Conservation (phyloP, 2,113 vertebrate genomes). For the Ursus arctos region DNA sequence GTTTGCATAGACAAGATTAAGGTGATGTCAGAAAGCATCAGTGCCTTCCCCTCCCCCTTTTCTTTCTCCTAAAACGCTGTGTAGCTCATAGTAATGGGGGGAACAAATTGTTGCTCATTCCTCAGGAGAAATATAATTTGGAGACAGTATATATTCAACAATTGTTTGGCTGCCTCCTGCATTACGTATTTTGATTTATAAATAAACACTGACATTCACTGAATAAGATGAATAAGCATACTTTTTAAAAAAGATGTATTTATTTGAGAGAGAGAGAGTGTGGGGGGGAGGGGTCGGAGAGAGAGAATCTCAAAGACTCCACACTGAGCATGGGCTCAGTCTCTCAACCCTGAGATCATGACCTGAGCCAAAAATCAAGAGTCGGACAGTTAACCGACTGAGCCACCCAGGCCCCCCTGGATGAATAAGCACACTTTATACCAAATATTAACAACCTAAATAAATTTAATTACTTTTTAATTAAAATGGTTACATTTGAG, state of each 20-base stretch:
- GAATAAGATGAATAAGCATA: neutral
- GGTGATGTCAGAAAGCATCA: neutral
- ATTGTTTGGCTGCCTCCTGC: neutral
- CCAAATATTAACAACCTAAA: slow-evolving; percentile 52
- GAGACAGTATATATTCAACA: slow-evolving; percentile 25
- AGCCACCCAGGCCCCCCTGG: neutral
- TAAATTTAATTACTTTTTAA: slow-evolving; percentile 60
- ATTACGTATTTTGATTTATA: slow-evolving; percentile 36
- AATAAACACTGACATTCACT: neutral
- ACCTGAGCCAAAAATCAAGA: neutral
- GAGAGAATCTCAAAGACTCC: neutral
- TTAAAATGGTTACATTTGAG: slow-evolving; percentile 37
- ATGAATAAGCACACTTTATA: neutral
- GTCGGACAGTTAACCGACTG: neutral
- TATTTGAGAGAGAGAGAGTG: neutral
- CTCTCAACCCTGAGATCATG: neutral
- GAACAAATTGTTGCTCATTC: neutral
- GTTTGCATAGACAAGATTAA: neutral
- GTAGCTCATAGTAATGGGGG: neutral
- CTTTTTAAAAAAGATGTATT: neutral
- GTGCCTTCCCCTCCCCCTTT: too few relatives aligned
- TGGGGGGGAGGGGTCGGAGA: neutral
- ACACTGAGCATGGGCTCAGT: neutral
- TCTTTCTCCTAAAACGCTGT: neutral
- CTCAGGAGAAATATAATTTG: slow-evolving; percentile 38